These are phyloP conservation scores for Chiridota heheva DNA, from an alignment of 35 echinoderm and acorn worm genomes.

Conservation along the genomic window DNA sequence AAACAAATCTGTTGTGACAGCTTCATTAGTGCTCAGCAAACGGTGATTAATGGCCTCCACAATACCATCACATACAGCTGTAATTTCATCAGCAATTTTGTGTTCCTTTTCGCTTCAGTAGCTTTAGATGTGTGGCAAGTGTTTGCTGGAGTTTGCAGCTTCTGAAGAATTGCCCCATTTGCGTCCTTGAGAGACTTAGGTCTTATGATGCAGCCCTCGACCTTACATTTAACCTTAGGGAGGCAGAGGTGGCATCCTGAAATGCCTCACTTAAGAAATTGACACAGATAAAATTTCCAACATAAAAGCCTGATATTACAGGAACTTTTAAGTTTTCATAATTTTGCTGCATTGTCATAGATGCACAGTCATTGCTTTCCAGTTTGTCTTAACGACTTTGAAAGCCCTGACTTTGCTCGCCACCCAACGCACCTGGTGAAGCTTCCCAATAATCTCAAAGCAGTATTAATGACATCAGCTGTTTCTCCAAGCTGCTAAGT, in stretches of 20 bases:
- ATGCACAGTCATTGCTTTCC: slow-evolving; percentile 3
- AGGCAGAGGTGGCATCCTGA: slow-evolving; percentile 19
- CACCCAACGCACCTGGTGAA: slow-evolving; percentile 16
- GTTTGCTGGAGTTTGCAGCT: too few relatives aligned
- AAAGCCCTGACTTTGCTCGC: slow-evolving; percentile 22
- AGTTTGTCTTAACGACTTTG: slow-evolving; percentile 13
- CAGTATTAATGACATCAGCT: background rate
- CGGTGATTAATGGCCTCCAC: background rate
- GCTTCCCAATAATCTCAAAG: background rate
- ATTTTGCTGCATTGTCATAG: slow-evolving; percentile 18
- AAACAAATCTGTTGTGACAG: background rate
- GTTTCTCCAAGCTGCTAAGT: slow-evolving; percentile 6
- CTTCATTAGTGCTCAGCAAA: background rate
- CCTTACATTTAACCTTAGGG: slow-evolving; percentile 9
- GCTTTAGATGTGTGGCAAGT: too few relatives aligned
- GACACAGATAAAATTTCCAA: slow-evolving; percentile 3
- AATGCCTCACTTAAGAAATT: slow-evolving; percentile 17
- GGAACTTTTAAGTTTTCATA: background rate
- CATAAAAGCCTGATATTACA: background rate
- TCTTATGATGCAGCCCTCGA: slow-evolving; percentile 26
- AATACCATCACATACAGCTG: slow-evolving; percentile 4
- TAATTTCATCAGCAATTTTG: background rate
- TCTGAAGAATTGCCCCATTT: background rate
- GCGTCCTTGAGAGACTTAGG: background rate
- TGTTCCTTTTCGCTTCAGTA: too few relatives aligned